These are phyloP conservation scores for Artemia sinica DNA, from an alignment of 2,888 invertebrate species.

Conservation along the genomic window DNA sequence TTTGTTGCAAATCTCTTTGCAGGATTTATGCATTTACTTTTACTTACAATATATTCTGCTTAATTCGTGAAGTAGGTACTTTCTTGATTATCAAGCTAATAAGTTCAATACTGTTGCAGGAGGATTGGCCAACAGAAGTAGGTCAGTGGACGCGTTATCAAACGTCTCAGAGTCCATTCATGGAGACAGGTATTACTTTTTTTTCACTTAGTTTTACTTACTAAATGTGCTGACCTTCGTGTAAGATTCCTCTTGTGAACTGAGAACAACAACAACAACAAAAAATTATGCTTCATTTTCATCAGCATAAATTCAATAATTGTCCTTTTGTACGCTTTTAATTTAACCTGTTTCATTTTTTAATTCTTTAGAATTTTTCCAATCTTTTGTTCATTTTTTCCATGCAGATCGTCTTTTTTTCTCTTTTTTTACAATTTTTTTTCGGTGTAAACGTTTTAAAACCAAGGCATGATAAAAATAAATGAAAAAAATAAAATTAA, in stretches of 20 bases:
- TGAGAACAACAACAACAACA: too few relatives aligned
- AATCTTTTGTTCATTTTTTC: slow-evolving; percentile 3
- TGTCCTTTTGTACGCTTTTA: slow-evolving; percentile 10
- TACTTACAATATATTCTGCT: too few relatives aligned
- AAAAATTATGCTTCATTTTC: neutral
- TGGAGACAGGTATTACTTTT: slow-evolving; percentile 16
- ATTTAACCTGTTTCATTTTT: neutral
- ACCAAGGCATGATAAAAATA: too few relatives aligned
- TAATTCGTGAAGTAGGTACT: too few relatives aligned
- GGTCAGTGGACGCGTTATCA: neutral
- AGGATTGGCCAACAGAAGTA: neutral
- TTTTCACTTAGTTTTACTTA: slow-evolving; percentile 30
- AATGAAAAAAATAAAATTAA: too few relatives aligned
- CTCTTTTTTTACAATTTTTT: slow-evolving; percentile 14
- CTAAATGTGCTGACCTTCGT: too few relatives aligned
- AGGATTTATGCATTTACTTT: too few relatives aligned
- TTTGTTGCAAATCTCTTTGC: too few relatives aligned
- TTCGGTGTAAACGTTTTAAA: neutral
- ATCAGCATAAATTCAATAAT: neutral
- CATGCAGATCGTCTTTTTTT: slow-evolving; percentile 15
- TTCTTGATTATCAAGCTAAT: too few relatives aligned
- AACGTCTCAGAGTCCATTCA: slow-evolving; percentile 5
- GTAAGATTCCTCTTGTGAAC: neutral
- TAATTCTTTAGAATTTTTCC: neutral
- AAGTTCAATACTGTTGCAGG: neutral